Evolutionary conservation across 2,113 vertebrate genomes (phyloP).

Genomic region (Mohoua ochrocephala): DNA sequence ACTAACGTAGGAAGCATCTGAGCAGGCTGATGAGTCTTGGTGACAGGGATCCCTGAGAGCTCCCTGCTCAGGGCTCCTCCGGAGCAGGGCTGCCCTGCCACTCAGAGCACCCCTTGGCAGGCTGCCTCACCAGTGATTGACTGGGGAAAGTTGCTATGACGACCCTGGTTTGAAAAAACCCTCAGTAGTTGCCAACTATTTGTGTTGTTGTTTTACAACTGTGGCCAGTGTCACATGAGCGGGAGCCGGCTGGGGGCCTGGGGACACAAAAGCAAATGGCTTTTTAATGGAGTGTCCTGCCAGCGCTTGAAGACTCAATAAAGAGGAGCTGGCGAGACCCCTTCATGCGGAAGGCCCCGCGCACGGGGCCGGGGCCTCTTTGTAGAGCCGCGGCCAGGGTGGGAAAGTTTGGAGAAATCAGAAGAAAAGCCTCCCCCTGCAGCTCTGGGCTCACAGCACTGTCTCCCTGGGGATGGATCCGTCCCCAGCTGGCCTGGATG

Average conservation of each 20-base stretch:
- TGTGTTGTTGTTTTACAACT: constrained; percentile 81
- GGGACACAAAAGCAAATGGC: constrained; percentile 78
- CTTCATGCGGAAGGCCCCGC: constrained; percentile 61
- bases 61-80: background rate
- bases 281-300: constrained; percentile 85
- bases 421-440: background rate
- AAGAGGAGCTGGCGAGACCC: constrained; percentile 71
- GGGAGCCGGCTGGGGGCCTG: constrained; percentile 81
- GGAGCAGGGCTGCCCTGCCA: background rate
- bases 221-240: constrained; percentile 79
- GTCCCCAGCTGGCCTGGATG: background rate
- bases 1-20: fast-evolving
- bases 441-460: background rate
- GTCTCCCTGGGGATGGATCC: background rate
- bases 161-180: constrained; percentile 73
- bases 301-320: constrained; percentile 79
- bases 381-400: constrained; percentile 61
- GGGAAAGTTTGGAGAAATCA: constrained; percentile 61
- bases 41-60: background rate
- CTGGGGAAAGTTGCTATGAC: constrained; percentile 77
- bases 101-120: constrained; percentile 21
- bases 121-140: constrained; percentile 65
- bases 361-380: constrained; percentile 65
- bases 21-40: background rate
- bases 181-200: constrained; percentile 76